Evolutionary conservation across 1,140 invertebrate species (phyloP), one percentile per base, ranked within the genome.

Genomic region (Scaptomyza graminum): DNA sequence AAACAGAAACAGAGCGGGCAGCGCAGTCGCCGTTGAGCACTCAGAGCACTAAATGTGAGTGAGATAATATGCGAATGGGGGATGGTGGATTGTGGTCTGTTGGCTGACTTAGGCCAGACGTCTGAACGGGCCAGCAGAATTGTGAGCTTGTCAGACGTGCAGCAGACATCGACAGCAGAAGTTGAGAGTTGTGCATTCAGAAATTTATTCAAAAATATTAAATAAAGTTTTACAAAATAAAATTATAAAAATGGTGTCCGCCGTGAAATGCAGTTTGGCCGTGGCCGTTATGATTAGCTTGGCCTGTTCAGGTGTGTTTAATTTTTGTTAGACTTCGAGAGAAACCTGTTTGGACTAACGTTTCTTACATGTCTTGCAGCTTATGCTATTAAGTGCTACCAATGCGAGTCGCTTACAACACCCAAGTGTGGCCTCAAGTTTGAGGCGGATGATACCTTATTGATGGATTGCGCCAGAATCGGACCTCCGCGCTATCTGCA

Each of bases 361-460:
- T 12, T 41, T 22, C 4, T 47, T 28, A 2, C 5, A 43, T 39
- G 18, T 44, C 28, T 56, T 44, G 1, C 39, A 84, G 80, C 80
- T 7, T 84, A 76, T 67, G 90, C 90, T 63, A 73, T 91, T 39
- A 83, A 85, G 46, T 91, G 90, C 47, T 91, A 88, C 49, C 73
- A 79, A 16, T 91, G 90, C 57, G 90, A 91, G 47, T 91, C 90
- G 9, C 59, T 84, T 5, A 72, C 79, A 8, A 62, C 75, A 34
- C 85, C 85, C 1, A 91, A 91, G 50, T 91, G 90, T 28, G 90
- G 90, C 15, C 51, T 88, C 4, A 81, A 90, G n/a, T 91, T 91
- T 25, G 90, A 91, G 61, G 72, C 51, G 11, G 82, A 90, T 18
- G 79, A 84, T 5, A 68, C 13, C 31, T 28, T 91, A 3, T 64